These are phyloP conservation scores for Mesorhabditis belari DNA, from an alignment of 2,888 invertebrate genomes.

Conservation along the genomic window DNA sequence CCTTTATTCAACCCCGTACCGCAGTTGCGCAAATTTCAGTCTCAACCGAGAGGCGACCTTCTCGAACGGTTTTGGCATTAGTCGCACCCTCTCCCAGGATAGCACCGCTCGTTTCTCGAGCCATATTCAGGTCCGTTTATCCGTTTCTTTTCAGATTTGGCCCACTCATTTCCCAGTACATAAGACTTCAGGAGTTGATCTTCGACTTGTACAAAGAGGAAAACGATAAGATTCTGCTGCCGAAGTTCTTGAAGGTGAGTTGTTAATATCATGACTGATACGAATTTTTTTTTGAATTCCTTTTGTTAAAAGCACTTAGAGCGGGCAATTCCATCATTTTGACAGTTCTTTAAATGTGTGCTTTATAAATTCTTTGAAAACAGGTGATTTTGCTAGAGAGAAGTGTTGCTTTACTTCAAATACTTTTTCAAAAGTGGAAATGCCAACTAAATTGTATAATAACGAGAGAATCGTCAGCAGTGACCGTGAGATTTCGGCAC, in stretches of 20 bases:
- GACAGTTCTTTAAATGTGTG: too few species aligned
- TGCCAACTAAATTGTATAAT: too few species aligned
- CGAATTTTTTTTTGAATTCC: not conserved
- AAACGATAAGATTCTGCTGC: conserved; percentile 32
- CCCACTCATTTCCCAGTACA: not conserved
- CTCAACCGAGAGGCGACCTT: not conserved
- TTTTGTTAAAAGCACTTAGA: too few species aligned
- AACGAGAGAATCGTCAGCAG: too few species aligned
- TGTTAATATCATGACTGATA: not conserved
- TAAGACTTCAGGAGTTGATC: conserved; percentile 23
- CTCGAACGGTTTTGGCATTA: not conserved
- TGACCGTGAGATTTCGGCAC: too few species aligned
- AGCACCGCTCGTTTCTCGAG: not conserved
- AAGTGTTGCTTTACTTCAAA: too few species aligned
- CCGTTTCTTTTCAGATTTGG: not conserved
- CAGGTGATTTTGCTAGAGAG: too few species aligned
- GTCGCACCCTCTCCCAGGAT: not conserved
- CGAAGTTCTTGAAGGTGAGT: conserved; percentile 34
- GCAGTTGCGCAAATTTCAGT: not conserved
- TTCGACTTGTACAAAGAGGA: conserved; percentile 39
- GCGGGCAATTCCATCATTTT: too few species aligned
- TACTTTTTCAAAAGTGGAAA: too few species aligned
- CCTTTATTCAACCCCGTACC: not conserved
- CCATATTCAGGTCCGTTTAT: not conserved
- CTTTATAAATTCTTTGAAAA: too few species aligned